phyloP scores from a whole-genome alignment of 2,113 vertebrate species.

The Parotia lawesii region DNA sequence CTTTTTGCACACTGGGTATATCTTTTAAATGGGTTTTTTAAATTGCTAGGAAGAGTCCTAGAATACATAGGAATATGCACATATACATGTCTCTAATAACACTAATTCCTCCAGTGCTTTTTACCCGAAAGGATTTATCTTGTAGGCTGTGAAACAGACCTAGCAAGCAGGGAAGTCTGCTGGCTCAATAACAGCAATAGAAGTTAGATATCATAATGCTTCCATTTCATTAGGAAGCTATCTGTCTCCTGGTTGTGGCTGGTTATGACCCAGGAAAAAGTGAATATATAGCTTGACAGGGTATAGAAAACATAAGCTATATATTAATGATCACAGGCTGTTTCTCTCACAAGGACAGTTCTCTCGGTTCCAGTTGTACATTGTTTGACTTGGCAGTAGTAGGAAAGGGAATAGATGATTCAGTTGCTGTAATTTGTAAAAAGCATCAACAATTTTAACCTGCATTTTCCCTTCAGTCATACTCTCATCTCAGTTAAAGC shows the following conservation, averaged over 20 bases:
- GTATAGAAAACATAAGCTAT: background rate
- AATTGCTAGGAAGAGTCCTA: background rate
- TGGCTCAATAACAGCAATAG: background rate
- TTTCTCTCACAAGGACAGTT: background rate
- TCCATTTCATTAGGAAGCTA: conserved; percentile 15
- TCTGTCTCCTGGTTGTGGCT: background rate
- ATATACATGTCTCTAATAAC: background rate
- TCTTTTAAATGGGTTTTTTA: background rate
- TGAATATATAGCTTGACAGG: background rate
- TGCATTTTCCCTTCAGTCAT: background rate
- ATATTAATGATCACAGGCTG: background rate
- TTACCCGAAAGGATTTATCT: background rate
- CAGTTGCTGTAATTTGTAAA: background rate
- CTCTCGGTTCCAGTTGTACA: background rate
- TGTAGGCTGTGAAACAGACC: background rate
- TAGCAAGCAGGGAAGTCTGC: background rate
- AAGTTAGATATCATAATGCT: background rate
- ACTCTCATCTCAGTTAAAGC: background rate
- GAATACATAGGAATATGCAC: background rate
- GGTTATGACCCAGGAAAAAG: background rate
- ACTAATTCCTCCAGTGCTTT: background rate
- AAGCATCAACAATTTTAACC: background rate
- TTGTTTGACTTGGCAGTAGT: background rate
- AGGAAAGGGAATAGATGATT: background rate
- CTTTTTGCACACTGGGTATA: background rate